Base-by-base conservation (phyloP, 1,140 invertebrate species). In the Wasmannia auropunctata region DNA sequence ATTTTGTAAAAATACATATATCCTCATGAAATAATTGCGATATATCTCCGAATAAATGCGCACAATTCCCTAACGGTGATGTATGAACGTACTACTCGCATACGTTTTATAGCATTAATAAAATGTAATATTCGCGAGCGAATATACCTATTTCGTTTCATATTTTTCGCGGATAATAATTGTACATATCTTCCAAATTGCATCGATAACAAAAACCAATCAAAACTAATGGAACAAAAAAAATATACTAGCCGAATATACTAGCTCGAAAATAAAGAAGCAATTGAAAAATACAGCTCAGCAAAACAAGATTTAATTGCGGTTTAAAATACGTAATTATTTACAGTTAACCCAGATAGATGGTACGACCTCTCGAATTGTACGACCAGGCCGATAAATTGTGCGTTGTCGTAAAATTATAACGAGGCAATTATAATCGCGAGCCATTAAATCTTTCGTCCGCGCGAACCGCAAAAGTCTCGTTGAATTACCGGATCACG, bases 401-500 rank as follows among this genome's bases (percentile, higher is more conserved):
- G 16, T 81, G 56, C 37, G 19, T 11, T n/a, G n/a, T 28, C 34
- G 19, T 70, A 46, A 83, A 83, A 83, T 72, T 72, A 43, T 83
- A 83, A 60, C 65, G 51, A 46, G 25, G 37, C 46, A 58, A 58
- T 72, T 83, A 72, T 83, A 83, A 83, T 43, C 37, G 43, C 37
- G 37, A 83, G 16, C 51, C 49, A 81, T 70, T 60, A 58, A 72
- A 83, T 83, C 67, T 46, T 22, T 72, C 22, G 19, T 46, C 5
- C 65, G 8, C 85, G 49, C 54, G 67, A 3, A 49, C 65, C 72
- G 43, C 67, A 72, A 67, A 72, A 85, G n/a, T 88, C 80, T 43
- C 34, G 40, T 54, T 51, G 51, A 88, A 88, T 88, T 74, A 87
- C 72, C 72, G 46, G 88, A 85, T 85, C 86, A 85, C 19, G 7